phyloP scores from a whole-genome alignment of 2,888 invertebrate species.

The Myopa tessellatipennis region DNA sequence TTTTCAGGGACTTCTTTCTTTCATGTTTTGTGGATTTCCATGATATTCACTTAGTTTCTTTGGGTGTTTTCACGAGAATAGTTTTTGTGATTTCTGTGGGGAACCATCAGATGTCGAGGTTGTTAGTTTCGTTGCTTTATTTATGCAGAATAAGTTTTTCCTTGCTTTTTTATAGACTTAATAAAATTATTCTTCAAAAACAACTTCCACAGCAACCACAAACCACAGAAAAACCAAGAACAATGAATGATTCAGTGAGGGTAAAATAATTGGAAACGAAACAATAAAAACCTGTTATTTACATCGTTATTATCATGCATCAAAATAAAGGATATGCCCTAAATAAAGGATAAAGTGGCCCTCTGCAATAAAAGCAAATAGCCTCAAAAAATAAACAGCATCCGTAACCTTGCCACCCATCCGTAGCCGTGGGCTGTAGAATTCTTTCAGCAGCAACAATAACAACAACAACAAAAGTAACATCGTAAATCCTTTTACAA shows the following conservation, averaged over 20 bases:
- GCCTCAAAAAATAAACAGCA: background rate
- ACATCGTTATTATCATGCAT: too few relatives aligned
- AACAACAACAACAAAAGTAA: too few relatives aligned
- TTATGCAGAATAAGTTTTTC: background rate
- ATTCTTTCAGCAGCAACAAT: background rate
- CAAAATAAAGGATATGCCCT: background rate
- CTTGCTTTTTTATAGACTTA: too few relatives aligned
- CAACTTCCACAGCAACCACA: too few relatives aligned
- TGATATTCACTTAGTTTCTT: background rate
- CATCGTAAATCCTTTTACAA: too few relatives aligned
- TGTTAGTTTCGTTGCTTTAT: slow-evolving; percentile 40
- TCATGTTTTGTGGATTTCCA: background rate
- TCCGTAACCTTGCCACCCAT: background rate
- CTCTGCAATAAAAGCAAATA: background rate
- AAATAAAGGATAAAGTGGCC: too few relatives aligned
- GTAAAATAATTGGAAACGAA: too few relatives aligned
- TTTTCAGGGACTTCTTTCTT: background rate
- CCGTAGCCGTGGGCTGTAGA: background rate
- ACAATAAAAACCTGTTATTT: too few relatives aligned
- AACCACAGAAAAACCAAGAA: too few relatives aligned
- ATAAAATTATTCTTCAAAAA: too few relatives aligned
- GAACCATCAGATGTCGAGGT: slow-evolving; percentile 46
- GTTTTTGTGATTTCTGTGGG: slow-evolving; percentile 46
- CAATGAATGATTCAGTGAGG: too few relatives aligned
- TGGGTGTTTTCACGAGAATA: background rate